A percentile compares a stretch with the other conserved stretches of the same genome.
These are phyloP conservation scores for Antitype chi DNA, from an alignment of 2,888 invertebrate species.

Conservation along the genomic window DNA sequence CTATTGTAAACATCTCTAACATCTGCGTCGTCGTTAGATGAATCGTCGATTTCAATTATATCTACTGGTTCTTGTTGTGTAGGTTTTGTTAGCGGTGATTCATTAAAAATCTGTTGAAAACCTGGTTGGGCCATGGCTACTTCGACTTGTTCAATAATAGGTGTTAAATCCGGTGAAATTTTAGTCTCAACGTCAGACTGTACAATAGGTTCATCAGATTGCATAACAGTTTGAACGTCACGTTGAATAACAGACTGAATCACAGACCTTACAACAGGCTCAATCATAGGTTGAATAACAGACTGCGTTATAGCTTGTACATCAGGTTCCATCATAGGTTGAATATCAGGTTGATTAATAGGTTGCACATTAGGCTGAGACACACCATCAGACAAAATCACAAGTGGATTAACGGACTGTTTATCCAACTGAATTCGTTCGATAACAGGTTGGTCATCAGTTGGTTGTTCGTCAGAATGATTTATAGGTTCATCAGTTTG, in stretches of 20 bases:
- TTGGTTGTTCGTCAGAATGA: background rate
- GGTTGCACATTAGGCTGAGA: background rate
- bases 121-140: background rate
- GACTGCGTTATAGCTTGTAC: background rate
- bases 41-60: slow-evolving; percentile 79
- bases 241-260: background rate
- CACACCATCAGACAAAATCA: background rate
- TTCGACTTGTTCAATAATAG: background rate
- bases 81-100: background rate
- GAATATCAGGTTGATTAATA: background rate
- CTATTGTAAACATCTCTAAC: background rate
- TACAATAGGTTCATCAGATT: background rate
- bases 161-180: background rate
- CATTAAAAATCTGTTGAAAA: background rate
- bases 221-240: background rate
- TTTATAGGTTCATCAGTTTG: background rate
- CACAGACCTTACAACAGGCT: background rate
- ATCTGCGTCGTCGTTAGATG: slow-evolving; percentile 73
- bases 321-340: background rate
- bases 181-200: background rate
- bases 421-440: background rate
- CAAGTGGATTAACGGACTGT: background rate
- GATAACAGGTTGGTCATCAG: background rate
- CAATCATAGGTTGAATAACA: background rate
- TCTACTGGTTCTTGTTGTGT: slow-evolving; percentile 59